Conservation (phyloP, 2,113 vertebrate genomes). For the Macrotis lagotis region DNA sequence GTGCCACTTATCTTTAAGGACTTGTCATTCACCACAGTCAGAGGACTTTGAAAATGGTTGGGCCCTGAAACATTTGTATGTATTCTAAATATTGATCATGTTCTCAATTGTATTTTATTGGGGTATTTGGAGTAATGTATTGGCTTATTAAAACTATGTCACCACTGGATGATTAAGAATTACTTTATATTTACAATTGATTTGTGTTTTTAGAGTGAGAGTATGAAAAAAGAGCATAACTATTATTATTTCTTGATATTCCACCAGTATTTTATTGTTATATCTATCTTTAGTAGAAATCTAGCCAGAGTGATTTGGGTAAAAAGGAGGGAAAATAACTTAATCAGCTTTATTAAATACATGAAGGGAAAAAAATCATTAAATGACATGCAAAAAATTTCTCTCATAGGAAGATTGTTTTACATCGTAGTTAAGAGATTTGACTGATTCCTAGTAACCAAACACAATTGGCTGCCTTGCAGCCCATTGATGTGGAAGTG, state of each 20-base stretch:
- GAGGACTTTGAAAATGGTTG: conserved; percentile 32
- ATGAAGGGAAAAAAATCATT: neutral
- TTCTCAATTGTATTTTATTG: conserved; percentile 40
- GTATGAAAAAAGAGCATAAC: neutral
- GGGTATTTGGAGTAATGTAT: conserved; percentile 1
- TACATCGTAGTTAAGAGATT: neutral
- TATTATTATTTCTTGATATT: conserved; percentile 21
- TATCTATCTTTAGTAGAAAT: conserved; percentile 13
- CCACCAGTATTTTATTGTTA: neutral
- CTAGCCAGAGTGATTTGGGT: neutral
- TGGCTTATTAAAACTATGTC: conserved; percentile 51
- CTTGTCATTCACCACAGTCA: conserved; percentile 68
- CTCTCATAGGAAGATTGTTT: conserved; percentile 1
- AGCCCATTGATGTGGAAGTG: neutral
- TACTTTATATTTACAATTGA: conserved; percentile 14
- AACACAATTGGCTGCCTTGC: neutral
- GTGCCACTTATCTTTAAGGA: conserved; percentile 26
- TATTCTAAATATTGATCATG: conserved; percentile 23
- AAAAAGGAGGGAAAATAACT: neutral
- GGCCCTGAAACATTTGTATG: neutral
- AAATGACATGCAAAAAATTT: conserved; percentile 11
- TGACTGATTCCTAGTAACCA: neutral
- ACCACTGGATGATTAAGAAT: conserved; percentile 47
- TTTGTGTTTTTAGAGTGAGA: conserved; percentile 23
- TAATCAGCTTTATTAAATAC: conserved; percentile 11